phyloP scores from a whole-genome alignment of 2,113 vertebrate species.

The Meleagris gallopavo region DNA sequence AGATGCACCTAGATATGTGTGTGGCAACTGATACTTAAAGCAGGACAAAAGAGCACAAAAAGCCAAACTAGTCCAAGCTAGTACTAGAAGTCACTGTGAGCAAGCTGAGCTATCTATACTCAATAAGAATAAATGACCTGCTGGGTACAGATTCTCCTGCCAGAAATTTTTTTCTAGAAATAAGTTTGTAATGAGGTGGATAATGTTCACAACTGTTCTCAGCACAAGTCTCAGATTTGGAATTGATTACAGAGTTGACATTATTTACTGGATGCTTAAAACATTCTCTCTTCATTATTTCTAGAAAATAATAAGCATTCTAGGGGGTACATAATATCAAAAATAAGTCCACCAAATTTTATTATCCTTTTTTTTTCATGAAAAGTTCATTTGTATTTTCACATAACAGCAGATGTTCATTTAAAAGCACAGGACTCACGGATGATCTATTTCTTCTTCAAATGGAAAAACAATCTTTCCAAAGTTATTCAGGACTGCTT shows the following conservation, averaged over 20 bases:
- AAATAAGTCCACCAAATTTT: background rate
- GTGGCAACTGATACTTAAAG: background rate
- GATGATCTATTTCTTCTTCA: background rate
- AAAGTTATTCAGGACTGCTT: background rate
- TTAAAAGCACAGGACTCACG: background rate
- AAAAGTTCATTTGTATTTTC: background rate
- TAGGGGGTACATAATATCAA: background rate
- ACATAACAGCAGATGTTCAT: rapidly evolving
- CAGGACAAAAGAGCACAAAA: background rate
- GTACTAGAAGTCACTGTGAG: background rate
- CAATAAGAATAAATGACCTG: background rate
- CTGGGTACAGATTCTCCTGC: background rate
- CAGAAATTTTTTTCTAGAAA: background rate
- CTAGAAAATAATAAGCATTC: background rate
- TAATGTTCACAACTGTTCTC: background rate
- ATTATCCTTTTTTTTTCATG: background rate
- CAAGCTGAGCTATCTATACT: background rate
- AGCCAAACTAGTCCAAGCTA: background rate
- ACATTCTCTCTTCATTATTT: background rate
- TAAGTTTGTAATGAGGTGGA: background rate
- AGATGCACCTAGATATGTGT: background rate
- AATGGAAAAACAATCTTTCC: background rate
- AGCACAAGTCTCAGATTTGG: background rate
- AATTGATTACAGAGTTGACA: background rate
- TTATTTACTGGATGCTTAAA: background rate